Evolutionary conservation across 2,113 vertebrate species (phyloP).

Genomic region (Monarcha castaneiventris): DNA sequence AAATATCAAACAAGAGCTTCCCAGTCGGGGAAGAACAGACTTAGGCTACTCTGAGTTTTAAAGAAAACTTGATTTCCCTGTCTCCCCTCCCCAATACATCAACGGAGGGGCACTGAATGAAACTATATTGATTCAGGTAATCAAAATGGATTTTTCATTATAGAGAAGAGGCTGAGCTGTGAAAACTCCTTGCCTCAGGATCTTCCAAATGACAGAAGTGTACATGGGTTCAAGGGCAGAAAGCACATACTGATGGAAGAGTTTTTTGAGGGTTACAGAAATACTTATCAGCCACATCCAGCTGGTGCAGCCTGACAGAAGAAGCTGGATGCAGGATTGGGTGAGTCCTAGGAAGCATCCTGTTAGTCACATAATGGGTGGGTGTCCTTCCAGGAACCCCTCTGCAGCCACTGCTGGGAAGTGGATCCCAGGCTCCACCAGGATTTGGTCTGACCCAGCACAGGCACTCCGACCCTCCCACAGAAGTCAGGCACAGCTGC

Average conservation of each 20-base stretch:
- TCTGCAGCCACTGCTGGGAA: neutral
- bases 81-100: fast-evolving
- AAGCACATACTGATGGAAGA: neutral
- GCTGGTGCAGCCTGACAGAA: neutral
- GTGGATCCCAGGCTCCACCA: neutral
- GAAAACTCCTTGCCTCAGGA: neutral
- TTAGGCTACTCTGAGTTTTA: neutral
- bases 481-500: neutral
- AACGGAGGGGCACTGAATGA: neutral
- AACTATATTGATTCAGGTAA: neutral
- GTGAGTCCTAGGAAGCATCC: neutral
- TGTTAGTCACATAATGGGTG: neutral
- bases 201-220: neutral
- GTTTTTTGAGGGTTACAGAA: neutral
- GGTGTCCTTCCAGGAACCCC: neutral
- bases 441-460: neutral
- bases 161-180: neutral
- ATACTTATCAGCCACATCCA: neutral
- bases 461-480: neutral
- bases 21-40: neutral
- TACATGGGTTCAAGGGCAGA: neutral
- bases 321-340: fast-evolving
- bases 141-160: neutral
- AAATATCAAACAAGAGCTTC: neutral
- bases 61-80: neutral